phyloP scores from a whole-genome alignment of 2,888 invertebrate species.

The Microctonus brassicae region DNA sequence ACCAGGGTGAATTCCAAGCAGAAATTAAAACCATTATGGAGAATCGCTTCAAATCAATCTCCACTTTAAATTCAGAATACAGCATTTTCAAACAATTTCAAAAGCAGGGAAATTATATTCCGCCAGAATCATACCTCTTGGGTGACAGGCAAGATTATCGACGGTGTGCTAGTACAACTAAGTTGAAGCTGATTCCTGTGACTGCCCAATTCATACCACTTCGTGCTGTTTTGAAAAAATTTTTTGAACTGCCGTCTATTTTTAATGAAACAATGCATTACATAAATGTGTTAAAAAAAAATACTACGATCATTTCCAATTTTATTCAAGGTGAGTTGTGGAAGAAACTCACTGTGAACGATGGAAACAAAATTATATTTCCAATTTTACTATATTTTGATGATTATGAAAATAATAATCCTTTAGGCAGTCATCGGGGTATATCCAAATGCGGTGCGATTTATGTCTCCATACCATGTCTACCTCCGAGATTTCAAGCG shows the following conservation, averaged over 20 bases:
- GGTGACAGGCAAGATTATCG: slow-evolving; percentile 36
- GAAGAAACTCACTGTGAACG: slow-evolving; percentile 26
- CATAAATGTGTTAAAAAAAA: slow-evolving; percentile 25
- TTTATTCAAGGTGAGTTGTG: slow-evolving; percentile 39
- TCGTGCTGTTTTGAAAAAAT: slow-evolving; percentile 28
- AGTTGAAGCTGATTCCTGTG: slow-evolving; percentile 32
- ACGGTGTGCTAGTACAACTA: not conserved
- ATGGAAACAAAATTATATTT: slow-evolving; percentile 37
- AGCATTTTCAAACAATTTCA: slow-evolving; percentile 37
- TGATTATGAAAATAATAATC: slow-evolving; percentile 49
- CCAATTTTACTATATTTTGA: slow-evolving; percentile 46
- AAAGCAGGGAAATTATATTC: slow-evolving; percentile 23
- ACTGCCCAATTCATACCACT: slow-evolving; percentile 38
- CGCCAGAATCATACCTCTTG: slow-evolving; percentile 33
- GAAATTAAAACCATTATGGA: slow-evolving; percentile 1
- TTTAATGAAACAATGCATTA: slow-evolving; percentile 34
- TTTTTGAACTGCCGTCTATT: slow-evolving; percentile 35
- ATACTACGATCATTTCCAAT: slow-evolving; percentile 34
- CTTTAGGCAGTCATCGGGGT: slow-evolving; percentile 43
- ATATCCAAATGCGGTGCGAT: slow-evolving; percentile 48
- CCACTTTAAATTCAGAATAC: slow-evolving; percentile 11
- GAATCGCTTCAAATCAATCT: not conserved
- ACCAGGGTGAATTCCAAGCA: not conserved
- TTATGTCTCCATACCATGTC: slow-evolving; percentile 39
- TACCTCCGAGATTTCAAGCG: slow-evolving; percentile 40